Percentiles rank a stretch among this genome's conserved stretches.
Conservation (phyloP, 2,888 invertebrate species). For the Petrolisthes manimaculis region DNA sequence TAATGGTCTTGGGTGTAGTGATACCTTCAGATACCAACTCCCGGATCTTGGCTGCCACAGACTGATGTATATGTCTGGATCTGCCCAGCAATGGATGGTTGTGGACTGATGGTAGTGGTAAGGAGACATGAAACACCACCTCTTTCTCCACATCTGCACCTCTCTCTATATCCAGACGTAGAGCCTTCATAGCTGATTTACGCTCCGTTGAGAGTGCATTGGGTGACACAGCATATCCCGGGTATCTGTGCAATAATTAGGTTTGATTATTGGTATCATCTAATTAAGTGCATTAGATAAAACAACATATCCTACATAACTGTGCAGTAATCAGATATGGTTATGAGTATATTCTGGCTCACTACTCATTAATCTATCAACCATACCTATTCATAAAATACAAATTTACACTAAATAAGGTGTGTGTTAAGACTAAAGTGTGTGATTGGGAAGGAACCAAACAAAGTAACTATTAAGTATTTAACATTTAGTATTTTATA, state of each 20-base stretch:
- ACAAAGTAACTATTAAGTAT: too few species aligned
- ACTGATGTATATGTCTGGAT: slow-evolving; percentile 42
- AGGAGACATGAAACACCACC: slow-evolving; percentile 49
- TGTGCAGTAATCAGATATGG: too few species aligned
- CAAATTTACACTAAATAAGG: too few species aligned
- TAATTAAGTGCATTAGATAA: not conserved
- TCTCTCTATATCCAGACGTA: slow-evolving; percentile 29
- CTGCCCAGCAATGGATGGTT: slow-evolving; percentile 45
- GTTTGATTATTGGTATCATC: not conserved
- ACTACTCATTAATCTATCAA: too few species aligned
- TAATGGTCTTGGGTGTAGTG: slow-evolving; percentile 46
- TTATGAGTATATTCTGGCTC: too few species aligned
- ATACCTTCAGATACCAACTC: slow-evolving; percentile 34
- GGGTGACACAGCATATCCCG: slow-evolving; percentile 44
- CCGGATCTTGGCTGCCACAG: slow-evolving; percentile 30
- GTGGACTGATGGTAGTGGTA: slow-evolving; percentile 41
- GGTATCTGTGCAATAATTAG: slow-evolving; percentile 28
- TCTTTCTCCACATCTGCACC: slow-evolving; percentile 33
- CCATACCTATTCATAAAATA: too few species aligned
- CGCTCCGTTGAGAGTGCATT: slow-evolving; percentile 35
- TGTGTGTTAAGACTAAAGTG: too few species aligned
- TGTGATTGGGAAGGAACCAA: too few species aligned
- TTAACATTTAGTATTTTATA: too few species aligned
- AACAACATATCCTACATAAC: too few species aligned
- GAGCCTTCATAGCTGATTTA: slow-evolving; percentile 41